Evolutionary conservation across 1,140 invertebrate species (phyloP), one percentile per base, ranked within the genome.

Genomic region (Plutomurus gul): DNA sequence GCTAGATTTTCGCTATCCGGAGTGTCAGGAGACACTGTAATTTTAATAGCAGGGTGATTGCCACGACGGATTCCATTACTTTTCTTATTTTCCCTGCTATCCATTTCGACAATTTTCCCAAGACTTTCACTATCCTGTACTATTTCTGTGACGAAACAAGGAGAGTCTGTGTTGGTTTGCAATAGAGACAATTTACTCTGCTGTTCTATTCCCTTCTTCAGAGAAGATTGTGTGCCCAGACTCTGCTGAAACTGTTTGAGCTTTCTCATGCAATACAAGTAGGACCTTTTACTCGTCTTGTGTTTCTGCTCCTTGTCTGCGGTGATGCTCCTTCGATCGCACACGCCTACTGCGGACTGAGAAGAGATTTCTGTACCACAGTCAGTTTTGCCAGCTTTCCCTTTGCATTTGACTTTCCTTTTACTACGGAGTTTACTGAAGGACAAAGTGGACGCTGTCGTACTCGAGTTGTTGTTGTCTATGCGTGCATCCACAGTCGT

Each of bases 1-100:
- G 39, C 20, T 46, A 65, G 6, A 13, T 47, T 36, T 71, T 80
- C 78, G 1, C 33, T 11, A 36, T 47, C 51, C 4, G 77, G 74
- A 18, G 77, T 78, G 36, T 82, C 77, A 5, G 81, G 75, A 13
- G 81, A 82, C 3, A 82, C 73, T 0, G 77, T 82, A 18, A 82
- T 82, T 76, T 79, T 82, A 49, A 82, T 77, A 0, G 56, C 37
- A 4, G 78, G 74, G 10, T 65, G 56, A 7, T 25, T 6, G 20
- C 25, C 33, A 4, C 30, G 11, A n/a, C 36, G 46, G 7, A 49
- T 20, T 18, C 20, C 22, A 16, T 8, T 7, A 20, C 13, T 33
- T 10, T 60, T 60, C 1, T 33, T 33, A 16, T 27, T 65, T 6
- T 65, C 56, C 18, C 36, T 10, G 30, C 16, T 36, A 6, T 36